A percentile compares a stretch with the other conserved stretches of the same genome.
These are phyloP conservation scores for Acanthococcus lagerstroemiae DNA, from an alignment of 2,888 invertebrate species.

Conservation along the genomic window DNA sequence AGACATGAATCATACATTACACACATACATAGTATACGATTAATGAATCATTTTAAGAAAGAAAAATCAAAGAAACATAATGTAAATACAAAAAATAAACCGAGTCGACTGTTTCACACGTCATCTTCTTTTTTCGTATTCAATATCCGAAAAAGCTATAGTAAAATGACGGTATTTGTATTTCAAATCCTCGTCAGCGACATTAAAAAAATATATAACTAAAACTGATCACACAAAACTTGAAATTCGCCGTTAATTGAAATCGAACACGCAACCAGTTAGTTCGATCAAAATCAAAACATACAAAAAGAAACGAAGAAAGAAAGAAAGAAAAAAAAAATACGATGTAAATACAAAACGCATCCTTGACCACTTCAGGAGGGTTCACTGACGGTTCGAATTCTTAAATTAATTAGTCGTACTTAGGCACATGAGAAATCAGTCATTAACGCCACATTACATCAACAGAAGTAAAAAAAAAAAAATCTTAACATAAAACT, in stretches of 20 bases:
- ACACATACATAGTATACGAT: background rate
- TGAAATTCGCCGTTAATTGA: background rate
- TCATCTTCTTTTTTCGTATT: too few relatives aligned
- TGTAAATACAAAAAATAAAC: background rate
- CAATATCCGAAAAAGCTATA: too few relatives aligned
- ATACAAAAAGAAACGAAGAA: background rate
- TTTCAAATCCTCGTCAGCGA: too few relatives aligned
- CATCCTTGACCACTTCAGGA: background rate
- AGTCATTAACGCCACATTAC: slow-evolving; percentile 17
- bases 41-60: background rate
- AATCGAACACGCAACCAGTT: background rate
- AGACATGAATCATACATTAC: background rate
- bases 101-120: background rate
- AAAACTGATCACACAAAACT: background rate
- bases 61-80: background rate
- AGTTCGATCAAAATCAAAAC: background rate
- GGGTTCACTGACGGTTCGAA: background rate
- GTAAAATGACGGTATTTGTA: too few relatives aligned
- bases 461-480: background rate
- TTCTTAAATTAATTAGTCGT: too few relatives aligned
- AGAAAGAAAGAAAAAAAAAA: background rate
- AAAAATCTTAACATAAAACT: slow-evolving; percentile 7
- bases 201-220: background rate
- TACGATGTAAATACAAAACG: background rate
- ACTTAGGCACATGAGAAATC: background rate